Conservation (phyloP, 2,113 vertebrate species). For the Diglossa brunneiventris region DNA sequence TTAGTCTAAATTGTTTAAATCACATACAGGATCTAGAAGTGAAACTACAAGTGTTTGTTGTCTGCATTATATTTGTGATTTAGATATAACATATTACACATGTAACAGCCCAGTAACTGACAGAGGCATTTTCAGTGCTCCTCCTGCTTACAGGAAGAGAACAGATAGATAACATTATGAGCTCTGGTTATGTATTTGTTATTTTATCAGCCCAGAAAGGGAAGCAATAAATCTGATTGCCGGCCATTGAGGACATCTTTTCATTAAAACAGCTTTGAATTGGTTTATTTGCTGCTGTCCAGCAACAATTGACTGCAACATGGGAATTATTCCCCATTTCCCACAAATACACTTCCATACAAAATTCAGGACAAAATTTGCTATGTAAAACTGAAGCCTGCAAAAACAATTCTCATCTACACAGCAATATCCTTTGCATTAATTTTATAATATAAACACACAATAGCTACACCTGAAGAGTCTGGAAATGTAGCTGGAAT, state of each 20-base stretch:
- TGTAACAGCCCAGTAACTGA: background rate
- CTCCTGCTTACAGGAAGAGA: background rate
- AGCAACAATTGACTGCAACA: background rate
- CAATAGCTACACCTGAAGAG: background rate
- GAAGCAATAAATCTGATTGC: background rate
- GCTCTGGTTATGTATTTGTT: background rate
- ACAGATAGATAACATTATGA: background rate
- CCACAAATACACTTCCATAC: background rate
- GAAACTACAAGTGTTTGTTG: background rate
- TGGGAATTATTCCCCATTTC: fast-evolving
- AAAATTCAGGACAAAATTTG: background rate
- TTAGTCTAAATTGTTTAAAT: background rate
- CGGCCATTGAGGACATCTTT: background rate
- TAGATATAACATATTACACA: background rate
- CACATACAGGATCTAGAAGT: background rate
- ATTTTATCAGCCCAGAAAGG: background rate
- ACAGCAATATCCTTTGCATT: background rate
- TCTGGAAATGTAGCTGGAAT: background rate
- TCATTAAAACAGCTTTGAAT: background rate
- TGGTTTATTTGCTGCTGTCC: background rate
- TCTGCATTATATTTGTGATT: background rate
- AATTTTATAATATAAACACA: background rate
- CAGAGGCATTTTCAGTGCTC: background rate
- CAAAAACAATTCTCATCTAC: background rate
- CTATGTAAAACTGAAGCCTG: background rate